A percentile compares a stretch with the other conserved stretches of the same genome.
phyloP scores from a whole-genome alignment of 2,888 invertebrate genomes.

The Eupithecia subumbrata region DNA sequence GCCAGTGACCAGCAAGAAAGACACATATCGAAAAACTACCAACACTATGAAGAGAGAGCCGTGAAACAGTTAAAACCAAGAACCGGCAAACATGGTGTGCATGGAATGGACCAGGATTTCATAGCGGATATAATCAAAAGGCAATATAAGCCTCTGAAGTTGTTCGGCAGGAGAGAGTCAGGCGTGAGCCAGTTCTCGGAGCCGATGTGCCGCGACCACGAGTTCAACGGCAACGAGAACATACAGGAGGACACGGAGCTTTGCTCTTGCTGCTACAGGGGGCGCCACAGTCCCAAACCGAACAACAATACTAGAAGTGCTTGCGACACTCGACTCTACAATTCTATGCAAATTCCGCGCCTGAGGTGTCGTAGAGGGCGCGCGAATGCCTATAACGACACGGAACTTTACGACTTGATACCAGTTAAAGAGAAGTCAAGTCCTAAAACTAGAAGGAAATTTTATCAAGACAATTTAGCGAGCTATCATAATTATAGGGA shows the following conservation, averaged over 20 bases:
- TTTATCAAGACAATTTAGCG: constrained; percentile 56
- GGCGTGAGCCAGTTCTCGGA: constrained; percentile 72
- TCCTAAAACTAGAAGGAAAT: constrained; percentile 69
- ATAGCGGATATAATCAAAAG: constrained; percentile 71
- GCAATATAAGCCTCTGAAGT: constrained; percentile 70
- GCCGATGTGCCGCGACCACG: constrained; percentile 73
- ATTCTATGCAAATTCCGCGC: constrained; percentile 55
- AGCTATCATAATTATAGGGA: constrained; percentile 61
- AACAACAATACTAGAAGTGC: constrained; percentile 66
- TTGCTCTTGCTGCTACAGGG: constrained; percentile 65
- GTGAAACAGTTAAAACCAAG: constrained; percentile 38
- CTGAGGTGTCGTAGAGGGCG: constrained; percentile 50
- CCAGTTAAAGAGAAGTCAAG: constrained; percentile 77
- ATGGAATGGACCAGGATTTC: constrained; percentile 64
- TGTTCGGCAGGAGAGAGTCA: constrained; percentile 66
- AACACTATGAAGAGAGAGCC: constrained; percentile 46
- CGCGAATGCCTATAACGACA: constrained; percentile 62
- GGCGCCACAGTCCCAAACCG: constrained; percentile 29
- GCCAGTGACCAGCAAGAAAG: constrained; percentile 46
- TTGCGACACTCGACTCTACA: constrained; percentile 70
- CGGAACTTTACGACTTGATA: constrained; percentile 68
- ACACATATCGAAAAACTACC: constrained; percentile 23
- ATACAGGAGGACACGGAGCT: constrained; percentile 58
- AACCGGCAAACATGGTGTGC: constrained; percentile 46
- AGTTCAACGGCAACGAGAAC: constrained; percentile 55